phyloP scores from a whole-genome alignment of 1,140 invertebrate species.

The Heliothis subflexa region DNA sequence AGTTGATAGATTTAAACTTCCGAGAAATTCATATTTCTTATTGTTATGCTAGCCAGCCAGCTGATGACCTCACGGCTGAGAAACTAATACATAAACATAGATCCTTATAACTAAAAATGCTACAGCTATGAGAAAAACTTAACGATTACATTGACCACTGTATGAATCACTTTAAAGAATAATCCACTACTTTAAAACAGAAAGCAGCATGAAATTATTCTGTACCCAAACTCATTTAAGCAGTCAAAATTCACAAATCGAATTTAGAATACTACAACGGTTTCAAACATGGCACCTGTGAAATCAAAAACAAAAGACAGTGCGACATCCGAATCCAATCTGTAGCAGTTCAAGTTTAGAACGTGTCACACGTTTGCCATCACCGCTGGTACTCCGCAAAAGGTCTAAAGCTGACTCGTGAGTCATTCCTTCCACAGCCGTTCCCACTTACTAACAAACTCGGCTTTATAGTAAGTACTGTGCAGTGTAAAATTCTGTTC shows the following conservation, averaged over 20 bases:
- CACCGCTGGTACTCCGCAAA: constrained; percentile 14
- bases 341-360: constrained; percentile 26
- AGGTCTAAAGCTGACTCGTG: constrained; percentile 28
- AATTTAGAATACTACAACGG: not conserved
- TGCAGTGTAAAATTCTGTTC: constrained; percentile 2
- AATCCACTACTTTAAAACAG: no score
- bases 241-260: not conserved
- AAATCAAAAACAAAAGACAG: not conserved
- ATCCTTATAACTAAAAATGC: no score
- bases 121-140: no score
- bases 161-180: no score
- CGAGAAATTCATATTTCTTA: not conserved
- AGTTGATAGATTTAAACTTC: not conserved
- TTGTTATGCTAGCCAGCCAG: no score
- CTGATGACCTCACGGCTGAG: no score
- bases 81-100: no score
- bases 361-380: constrained; percentile 29
- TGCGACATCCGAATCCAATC: constrained; percentile 27
- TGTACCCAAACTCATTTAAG: no score
- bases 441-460: constrained; percentile 22
- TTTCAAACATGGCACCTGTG: not conserved
- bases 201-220: no score
- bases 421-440: constrained; percentile 13
- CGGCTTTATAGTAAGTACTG: constrained; percentile 17
- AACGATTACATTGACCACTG: no score